A percentile compares a stretch with the other conserved stretches of the same genome.
phyloP scores from a whole-genome alignment of 1,140 invertebrate genomes.

The Homarus americanus region DNA sequence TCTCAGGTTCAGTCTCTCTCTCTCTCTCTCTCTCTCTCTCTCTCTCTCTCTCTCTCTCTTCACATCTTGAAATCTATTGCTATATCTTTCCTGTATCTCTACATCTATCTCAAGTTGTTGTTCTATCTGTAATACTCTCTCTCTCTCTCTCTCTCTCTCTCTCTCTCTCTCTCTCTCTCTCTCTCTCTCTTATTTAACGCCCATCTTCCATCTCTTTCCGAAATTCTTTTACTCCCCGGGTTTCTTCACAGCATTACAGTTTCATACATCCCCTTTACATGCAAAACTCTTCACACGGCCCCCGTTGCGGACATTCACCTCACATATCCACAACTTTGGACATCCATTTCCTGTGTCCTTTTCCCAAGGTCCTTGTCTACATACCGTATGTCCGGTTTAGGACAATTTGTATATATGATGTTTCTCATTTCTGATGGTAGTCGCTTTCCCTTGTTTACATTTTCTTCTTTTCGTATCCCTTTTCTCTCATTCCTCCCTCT shows the following conservation, averaged over 20 bases:
- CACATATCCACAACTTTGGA: slow-evolving; percentile 22
- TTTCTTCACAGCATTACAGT: background rate
- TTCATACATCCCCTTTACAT: slow-evolving; percentile 11
- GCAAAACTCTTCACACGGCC: slow-evolving; percentile 14
- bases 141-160: slow-evolving; percentile 15
- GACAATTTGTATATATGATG: background rate
- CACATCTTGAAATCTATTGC: no score
- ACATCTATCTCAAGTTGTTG: background rate
- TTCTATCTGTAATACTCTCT: background rate
- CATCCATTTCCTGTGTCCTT: slow-evolving; percentile 16
- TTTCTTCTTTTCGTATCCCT: no score
- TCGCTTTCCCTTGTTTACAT: no score
- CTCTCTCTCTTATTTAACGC: slow-evolving; percentile 8
- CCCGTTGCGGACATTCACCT: slow-evolving; percentile 19
- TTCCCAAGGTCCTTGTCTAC: background rate
- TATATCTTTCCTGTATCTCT: no score
- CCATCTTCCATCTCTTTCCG: background rate
- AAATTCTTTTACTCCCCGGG: background rate
- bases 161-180: slow-evolving; percentile 27
- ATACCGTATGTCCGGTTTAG: background rate
- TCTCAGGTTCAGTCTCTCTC: background rate
- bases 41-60: background rate
- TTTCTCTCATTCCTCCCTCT: background rate
- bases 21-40: background rate
- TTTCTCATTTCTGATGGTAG: no score